These are phyloP conservation scores for Manacus vitellinus DNA, from an alignment of 2,113 vertebrate species.

Conservation along the genomic window DNA sequence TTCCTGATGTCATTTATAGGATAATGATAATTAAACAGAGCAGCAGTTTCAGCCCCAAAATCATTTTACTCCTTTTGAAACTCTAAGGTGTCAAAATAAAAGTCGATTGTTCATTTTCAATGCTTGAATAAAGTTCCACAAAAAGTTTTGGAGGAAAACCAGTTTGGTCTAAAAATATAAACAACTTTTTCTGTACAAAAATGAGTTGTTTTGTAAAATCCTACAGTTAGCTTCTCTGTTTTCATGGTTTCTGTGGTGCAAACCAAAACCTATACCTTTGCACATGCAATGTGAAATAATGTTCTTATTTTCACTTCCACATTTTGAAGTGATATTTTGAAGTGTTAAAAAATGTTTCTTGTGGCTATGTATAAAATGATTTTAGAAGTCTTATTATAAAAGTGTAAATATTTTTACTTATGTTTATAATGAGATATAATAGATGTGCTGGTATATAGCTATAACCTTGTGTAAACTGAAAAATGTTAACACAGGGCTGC, in stretches of 20 bases:
- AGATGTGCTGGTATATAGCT: not conserved
- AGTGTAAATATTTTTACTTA: not conserved
- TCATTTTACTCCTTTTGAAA: not conserved
- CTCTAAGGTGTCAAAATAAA: not conserved
- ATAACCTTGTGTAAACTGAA: not conserved
- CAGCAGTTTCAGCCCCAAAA: not conserved
- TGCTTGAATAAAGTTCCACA: not conserved
- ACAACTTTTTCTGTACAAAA: not conserved
- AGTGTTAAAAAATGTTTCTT: not conserved
- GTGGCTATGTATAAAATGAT: not conserved
- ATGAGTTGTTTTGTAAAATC: not conserved
- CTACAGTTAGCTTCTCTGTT: not conserved
- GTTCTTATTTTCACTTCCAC: not conserved
- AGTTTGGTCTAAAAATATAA: not conserved
- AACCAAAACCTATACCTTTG: not conserved
- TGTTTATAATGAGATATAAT: not conserved
- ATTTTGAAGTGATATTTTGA: not conserved
- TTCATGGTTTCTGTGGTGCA: not conserved
- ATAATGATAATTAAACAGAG: constrained; percentile 1
- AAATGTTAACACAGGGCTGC: not conserved
- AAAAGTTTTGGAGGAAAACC: not conserved
- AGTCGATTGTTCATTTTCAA: not conserved
- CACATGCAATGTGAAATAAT: not conserved
- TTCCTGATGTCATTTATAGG: not conserved
- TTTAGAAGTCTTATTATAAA: not conserved